These are phyloP conservation scores for Caiman crocodilus DNA, from an alignment of 2,797 vertebrate species.

Conservation along the genomic window DNA sequence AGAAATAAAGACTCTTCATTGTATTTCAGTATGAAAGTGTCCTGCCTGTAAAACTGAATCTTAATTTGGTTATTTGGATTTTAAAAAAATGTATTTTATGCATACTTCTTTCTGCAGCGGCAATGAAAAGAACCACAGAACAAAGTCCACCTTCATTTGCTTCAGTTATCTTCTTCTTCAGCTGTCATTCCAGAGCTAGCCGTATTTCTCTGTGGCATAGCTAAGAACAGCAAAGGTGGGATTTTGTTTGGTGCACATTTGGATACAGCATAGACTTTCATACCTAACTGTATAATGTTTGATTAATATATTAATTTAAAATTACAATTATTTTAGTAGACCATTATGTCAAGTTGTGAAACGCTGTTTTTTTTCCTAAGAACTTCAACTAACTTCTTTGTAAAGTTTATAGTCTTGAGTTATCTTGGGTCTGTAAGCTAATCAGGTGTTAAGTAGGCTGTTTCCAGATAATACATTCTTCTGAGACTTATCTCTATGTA, in stretches of 20 bases:
- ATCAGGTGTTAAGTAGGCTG: not conserved
- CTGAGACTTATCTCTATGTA: not conserved
- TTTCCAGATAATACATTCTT: not conserved
- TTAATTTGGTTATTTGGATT: no score
- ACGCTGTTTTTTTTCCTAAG: not conserved
- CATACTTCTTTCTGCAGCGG: not conserved
- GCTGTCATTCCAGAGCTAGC: not conserved
- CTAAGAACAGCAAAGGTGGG: not conserved
- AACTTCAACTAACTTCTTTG: not conserved
- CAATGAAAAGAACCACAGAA: rapidly evolving
- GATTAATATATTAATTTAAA: not conserved
- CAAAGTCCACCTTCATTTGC: not conserved
- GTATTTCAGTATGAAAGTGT: rapidly evolving
- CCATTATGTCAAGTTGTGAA: not conserved
- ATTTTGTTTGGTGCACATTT: not conserved
- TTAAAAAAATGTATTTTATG: no score
- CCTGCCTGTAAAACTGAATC: not conserved
- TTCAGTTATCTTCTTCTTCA: not conserved
- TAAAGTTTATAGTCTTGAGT: not conserved
- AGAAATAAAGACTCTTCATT: rapidly evolving
- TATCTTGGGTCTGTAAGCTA: conserved; percentile 6
- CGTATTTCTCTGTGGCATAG: not conserved
- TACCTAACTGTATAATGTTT: not conserved
- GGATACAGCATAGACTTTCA: not conserved
- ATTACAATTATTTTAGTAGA: not conserved